phyloP scores from a whole-genome alignment of 2,797 vertebrate genomes.

The Sebastes hubbsi region DNA sequence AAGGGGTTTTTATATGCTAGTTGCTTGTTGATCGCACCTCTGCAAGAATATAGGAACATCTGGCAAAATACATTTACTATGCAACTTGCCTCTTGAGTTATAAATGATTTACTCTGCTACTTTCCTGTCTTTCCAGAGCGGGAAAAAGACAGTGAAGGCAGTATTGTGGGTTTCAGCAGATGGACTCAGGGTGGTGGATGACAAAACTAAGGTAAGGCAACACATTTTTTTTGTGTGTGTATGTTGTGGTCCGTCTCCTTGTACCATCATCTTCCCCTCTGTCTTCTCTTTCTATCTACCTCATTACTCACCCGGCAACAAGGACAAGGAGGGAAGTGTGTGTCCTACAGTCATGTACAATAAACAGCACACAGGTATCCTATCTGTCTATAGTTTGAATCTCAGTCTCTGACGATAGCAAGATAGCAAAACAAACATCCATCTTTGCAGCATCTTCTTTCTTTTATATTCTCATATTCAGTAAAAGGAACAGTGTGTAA shows the following conservation, averaged over 20 bases:
- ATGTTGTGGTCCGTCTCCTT: not conserved
- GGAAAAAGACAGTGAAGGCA: slow-evolving; percentile 92
- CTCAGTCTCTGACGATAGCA: not conserved
- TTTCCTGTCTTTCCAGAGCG: slow-evolving; percentile 79
- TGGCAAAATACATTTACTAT: not conserved
- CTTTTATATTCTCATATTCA: not conserved
- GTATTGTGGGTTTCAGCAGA: slow-evolving; percentile 93
- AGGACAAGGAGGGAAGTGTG: not conserved
- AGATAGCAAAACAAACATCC: not conserved
- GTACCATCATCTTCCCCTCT: not conserved
- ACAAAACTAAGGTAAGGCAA: slow-evolving; percentile 91
- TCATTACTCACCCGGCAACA: not conserved
- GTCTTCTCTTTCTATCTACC: not conserved
- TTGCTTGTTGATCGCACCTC: not conserved
- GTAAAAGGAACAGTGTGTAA: not conserved
- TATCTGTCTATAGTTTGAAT: not conserved
- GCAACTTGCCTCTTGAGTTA: not conserved
- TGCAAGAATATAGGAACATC: not conserved
- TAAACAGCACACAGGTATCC: not conserved
- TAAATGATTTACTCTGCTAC: not conserved
- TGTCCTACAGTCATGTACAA: not conserved
- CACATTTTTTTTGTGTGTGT: not conserved
- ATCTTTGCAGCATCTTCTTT: not conserved
- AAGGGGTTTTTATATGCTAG: not conserved
- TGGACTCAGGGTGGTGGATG: slow-evolving; percentile 92